Conservation (phyloP, 2,113 vertebrate species). For the Salvelinus alpinus region DNA sequence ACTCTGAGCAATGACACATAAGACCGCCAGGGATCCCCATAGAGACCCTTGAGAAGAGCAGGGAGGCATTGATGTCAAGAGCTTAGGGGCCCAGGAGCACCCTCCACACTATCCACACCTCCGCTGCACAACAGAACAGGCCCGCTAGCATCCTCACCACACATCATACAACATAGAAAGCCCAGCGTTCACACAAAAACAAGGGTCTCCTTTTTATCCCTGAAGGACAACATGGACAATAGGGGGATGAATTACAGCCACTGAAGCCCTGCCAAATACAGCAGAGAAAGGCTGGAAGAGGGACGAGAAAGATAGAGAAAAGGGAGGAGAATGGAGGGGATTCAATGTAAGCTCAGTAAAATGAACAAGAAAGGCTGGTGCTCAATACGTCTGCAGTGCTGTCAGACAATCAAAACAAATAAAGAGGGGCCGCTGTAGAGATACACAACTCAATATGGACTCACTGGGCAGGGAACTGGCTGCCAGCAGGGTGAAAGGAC, state of each 20-base stretch:
- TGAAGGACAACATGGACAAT: slow-evolving; percentile 60
- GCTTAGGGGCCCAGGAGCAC: slow-evolving; percentile 51
- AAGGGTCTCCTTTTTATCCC: slow-evolving; percentile 31
- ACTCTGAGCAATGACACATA: slow-evolving; percentile 45
- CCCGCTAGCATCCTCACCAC: slow-evolving; percentile 36
- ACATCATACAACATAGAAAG: slow-evolving; percentile 12
- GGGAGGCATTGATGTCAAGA: slow-evolving; percentile 68
- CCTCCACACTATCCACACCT: slow-evolving; percentile 47
- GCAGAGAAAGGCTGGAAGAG: slow-evolving; percentile 28
- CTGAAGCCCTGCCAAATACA: slow-evolving; percentile 52
- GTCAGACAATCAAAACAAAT: slow-evolving; percentile 75
- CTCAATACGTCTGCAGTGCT: slow-evolving; percentile 69
- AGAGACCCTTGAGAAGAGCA: slow-evolving; percentile 60
- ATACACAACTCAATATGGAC: slow-evolving; percentile 68
- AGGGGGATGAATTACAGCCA: slow-evolving; percentile 52
- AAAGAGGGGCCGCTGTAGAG: slow-evolving; percentile 61
- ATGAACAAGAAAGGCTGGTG: slow-evolving; percentile 68
- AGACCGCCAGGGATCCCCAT: slow-evolving; percentile 53
- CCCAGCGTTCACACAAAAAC: slow-evolving; percentile 8
- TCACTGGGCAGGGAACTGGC: slow-evolving; percentile 54
- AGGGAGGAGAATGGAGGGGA: slow-evolving; percentile 30
- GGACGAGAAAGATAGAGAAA: slow-evolving; percentile 1
- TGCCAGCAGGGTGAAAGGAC: slow-evolving; percentile 66
- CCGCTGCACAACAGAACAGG: slow-evolving; percentile 26
- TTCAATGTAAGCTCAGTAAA: slow-evolving; percentile 62